Evolutionary conservation across 2,797 vertebrate genomes (phyloP), one percentile per base, ranked within the genome.

Genomic region (Coendou prehensilis): DNA sequence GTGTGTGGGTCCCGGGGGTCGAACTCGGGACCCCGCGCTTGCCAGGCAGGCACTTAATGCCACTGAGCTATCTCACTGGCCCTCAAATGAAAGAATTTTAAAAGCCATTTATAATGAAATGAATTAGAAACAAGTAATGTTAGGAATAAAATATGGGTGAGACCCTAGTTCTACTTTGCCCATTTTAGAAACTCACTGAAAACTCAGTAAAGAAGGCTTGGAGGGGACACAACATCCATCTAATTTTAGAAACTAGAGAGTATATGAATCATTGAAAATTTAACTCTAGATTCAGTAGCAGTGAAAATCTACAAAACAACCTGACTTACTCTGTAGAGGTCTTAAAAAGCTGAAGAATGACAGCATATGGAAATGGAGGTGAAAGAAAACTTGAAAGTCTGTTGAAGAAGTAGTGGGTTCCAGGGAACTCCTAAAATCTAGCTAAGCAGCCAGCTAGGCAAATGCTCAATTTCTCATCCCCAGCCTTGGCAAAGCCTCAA

Each of bases 181-280:
- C 26, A 63, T 90, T 54, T 15, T 26, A 69, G 64, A 91, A 94
- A 94, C 64, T n/a, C 33, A 67, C 47, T 86, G 56, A 91, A 84
- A 64, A 47, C 59, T 91, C 56, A 80, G 79, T 59, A 73, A 83
- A 85, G 45, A 30, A n/a, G 47, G 6, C 67, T 67, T 92, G 22
- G 73, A 88, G 61, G 61, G 45, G 41, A 93, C 59, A 81, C 23
- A 67, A 9, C 9, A 67, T 81, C n/a, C 52, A 69, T 47, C 85
- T 33, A 89, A 7, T 67, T 80, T 96, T 71, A 83, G 83, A 83
- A 94, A 83, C 30, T 71, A 15, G 69, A 54, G 17, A 83, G 30
- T 54, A 26, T 71, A 41, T 83, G 78, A 79, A 84, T 88, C 83
- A 91, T 79, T 41, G 15, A 79, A 91, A 93, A 87, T 15, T 87